A percentile compares a stretch with the other conserved stretches of the same genome.
phyloP scores from a whole-genome alignment of 2,888 invertebrate species.

The Apamea monoglypha region DNA sequence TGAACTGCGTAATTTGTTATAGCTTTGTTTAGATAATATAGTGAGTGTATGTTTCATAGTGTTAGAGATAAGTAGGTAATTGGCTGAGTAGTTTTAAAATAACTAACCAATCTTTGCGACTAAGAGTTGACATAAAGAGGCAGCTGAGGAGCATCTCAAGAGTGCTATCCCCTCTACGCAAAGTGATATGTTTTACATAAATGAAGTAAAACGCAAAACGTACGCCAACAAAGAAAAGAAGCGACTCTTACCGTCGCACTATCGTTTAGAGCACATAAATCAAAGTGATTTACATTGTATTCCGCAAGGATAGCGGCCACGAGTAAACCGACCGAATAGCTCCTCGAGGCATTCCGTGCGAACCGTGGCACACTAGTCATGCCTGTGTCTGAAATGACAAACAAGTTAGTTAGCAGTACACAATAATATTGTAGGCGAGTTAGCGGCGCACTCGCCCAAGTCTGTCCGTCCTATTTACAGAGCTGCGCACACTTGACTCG shows the following conservation, averaged over 20 bases:
- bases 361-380: constrained; percentile 68
- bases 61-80: not conserved
- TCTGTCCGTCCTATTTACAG: constrained; percentile 78
- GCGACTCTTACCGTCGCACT: constrained; percentile 30
- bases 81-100: constrained; percentile 12
- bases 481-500: constrained; percentile 81
- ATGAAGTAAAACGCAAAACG: constrained; percentile 44
- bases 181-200: constrained; percentile 29
- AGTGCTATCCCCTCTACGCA: constrained; percentile 4
- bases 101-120: not conserved
- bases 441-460: constrained; percentile 70
- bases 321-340: constrained; percentile 64
- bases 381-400: constrained; percentile 74
- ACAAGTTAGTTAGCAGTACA: constrained; percentile 78
- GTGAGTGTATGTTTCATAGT: too few species aligned
- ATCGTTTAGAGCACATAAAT: constrained; percentile 54
- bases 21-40: not conserved
- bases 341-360: constrained; percentile 68
- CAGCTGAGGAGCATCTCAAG: not conserved
- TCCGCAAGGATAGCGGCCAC: constrained; percentile 51
- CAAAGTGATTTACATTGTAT: constrained; percentile 63
- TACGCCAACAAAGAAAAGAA: constrained; percentile 25
- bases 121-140: not conserved
- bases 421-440: constrained; percentile 79
- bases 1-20: not conserved